phyloP scores from a whole-genome alignment of 2,888 invertebrate genomes.

The Trachelus iudaicus region DNA sequence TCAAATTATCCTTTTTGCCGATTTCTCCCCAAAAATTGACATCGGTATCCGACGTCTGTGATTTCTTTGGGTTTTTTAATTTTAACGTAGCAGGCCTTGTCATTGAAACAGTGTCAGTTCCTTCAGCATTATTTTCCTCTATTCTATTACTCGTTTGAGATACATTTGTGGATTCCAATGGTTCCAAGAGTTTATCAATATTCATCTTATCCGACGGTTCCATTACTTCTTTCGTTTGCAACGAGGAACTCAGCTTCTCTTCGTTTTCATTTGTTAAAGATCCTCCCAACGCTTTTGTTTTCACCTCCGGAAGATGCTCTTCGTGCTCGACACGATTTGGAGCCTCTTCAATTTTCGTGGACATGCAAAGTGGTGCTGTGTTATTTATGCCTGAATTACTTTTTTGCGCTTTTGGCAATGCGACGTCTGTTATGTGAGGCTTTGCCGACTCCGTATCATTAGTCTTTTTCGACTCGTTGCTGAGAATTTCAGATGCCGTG shows the following conservation, averaged over 20 bases:
- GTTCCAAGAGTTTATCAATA: background rate
- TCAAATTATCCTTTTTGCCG: background rate
- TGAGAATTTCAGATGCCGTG: background rate
- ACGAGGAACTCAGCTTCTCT: conserved; percentile 14
- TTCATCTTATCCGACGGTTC: background rate
- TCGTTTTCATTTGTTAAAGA: conserved; percentile 15
- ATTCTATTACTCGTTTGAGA: conserved; percentile 17
- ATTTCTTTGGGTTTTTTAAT: background rate
- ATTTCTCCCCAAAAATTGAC: background rate
- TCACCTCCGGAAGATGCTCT: background rate
- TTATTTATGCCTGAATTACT: conserved; percentile 48
- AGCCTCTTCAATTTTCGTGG: background rate
- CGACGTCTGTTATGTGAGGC: background rate
- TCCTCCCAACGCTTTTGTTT: conserved; percentile 7
- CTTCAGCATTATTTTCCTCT: conserved; percentile 12
- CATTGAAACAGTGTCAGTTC: background rate
- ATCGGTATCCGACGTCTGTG: background rate
- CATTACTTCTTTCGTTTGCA: background rate
- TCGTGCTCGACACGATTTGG: background rate
- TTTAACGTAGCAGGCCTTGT: background rate
- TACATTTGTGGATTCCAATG: conserved; percentile 2
- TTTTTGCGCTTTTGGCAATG: conserved; percentile 50
- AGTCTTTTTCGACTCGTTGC: background rate
- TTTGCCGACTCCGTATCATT: background rate
- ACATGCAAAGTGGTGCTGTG: background rate